Evolutionary conservation across 2,797 vertebrate species (phyloP).

Genomic region (Channa striata): DNA sequence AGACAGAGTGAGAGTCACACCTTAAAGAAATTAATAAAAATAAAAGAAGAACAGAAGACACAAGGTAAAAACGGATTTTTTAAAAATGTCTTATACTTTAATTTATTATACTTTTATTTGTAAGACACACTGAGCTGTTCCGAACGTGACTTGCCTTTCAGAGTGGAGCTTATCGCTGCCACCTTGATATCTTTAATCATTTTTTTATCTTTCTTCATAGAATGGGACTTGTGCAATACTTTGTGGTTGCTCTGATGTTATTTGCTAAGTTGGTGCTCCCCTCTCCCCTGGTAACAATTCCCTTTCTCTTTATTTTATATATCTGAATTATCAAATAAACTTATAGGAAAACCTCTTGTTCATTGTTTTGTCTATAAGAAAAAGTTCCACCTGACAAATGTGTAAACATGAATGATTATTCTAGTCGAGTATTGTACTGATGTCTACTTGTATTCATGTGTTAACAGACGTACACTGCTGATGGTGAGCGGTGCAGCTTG

Average conservation of each 20-base stretch:
- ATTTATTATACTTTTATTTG: not conserved
- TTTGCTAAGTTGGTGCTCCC: conserved; percentile 39
- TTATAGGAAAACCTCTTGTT: not conserved
- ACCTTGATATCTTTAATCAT: not conserved
- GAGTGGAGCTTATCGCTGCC: not conserved
- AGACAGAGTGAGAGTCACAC: conserved; percentile 35
- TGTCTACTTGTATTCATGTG: conserved; percentile 20
- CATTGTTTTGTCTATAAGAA: not conserved
- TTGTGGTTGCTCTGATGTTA: conserved; percentile 39
- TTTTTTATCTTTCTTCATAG: conserved; percentile 25
- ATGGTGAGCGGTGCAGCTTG: fast-evolving
- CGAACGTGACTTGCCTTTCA: not conserved
- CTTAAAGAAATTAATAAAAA: conserved; percentile 51
- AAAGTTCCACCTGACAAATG: not conserved
- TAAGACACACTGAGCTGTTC: not conserved
- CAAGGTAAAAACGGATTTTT: conserved; percentile 48
- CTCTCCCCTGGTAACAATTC: conserved; percentile 52
- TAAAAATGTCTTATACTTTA: not conserved
- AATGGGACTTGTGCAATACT: conserved; percentile 65
- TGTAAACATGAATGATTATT: conserved; percentile 12
- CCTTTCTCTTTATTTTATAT: not conserved
- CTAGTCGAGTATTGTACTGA: not conserved
- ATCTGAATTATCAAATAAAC: not conserved
- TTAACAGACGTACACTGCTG: fast-evolving
- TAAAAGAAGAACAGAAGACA: conserved; percentile 19